These are phyloP conservation scores for Cantharis rufa DNA, from an alignment of 2,888 invertebrate species.

Conservation along the genomic window DNA sequence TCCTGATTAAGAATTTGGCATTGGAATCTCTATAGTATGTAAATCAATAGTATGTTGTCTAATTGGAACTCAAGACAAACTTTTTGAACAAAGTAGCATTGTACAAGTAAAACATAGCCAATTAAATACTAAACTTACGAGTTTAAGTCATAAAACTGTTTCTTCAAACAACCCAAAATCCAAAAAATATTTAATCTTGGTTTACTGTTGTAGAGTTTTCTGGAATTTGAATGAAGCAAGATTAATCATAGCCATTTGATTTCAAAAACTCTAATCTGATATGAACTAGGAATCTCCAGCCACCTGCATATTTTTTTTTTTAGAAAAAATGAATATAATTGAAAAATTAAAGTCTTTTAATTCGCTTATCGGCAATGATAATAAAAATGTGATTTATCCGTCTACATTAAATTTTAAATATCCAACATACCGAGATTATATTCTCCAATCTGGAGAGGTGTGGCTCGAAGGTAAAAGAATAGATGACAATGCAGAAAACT, in stretches of 20 bases:
- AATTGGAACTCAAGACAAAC: too few species aligned
- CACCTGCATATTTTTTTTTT: background rate
- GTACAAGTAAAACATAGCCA: too few species aligned
- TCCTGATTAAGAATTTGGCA: too few species aligned
- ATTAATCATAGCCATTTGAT: background rate
- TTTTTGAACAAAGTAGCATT: too few species aligned
- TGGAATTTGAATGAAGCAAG: background rate
- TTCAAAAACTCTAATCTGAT: background rate
- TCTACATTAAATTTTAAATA: conserved; percentile 44
- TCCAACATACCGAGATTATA: conserved; percentile 58
- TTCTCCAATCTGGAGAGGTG: conserved; percentile 51
- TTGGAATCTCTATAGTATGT: too few species aligned
- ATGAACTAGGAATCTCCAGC: background rate
- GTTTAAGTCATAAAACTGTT: too few species aligned
- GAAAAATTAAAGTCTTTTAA: background rate
- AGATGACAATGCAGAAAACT: conserved; percentile 74
- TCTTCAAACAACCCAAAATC: too few species aligned
- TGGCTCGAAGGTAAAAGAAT: conserved; percentile 18
- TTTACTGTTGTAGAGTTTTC: background rate
- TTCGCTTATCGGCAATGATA: background rate
- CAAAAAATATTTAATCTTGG: background rate
- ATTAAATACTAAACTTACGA: too few species aligned
- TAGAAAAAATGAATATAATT: background rate
- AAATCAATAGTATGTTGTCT: too few species aligned
- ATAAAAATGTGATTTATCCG: background rate